Percentiles rank a stretch among this genome's conserved stretches.
These are phyloP conservation scores for Dipodomys spectabilis DNA, from an alignment of 2,113 vertebrate genomes.

Conservation along the genomic window DNA sequence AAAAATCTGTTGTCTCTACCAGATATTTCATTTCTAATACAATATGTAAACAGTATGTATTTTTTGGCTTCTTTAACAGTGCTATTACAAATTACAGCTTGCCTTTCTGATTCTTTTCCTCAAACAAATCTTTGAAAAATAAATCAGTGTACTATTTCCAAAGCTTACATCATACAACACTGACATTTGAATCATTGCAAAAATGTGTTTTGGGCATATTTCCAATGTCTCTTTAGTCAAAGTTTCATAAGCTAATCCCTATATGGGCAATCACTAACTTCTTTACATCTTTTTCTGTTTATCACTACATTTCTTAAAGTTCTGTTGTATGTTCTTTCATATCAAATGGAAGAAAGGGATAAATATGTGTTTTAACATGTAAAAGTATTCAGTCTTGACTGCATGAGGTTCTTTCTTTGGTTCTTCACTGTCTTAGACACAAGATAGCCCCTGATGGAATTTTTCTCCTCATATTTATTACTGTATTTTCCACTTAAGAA, in stretches of 20 bases:
- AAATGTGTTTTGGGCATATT: constrained; percentile 73
- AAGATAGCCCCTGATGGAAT: background rate
- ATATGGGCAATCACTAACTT: constrained; percentile 36
- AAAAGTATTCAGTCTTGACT: background rate
- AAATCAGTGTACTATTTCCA: constrained; percentile 58
- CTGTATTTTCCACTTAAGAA: background rate
- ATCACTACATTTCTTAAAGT: background rate
- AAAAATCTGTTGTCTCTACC: constrained; percentile 1
- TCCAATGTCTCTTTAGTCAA: constrained; percentile 56
- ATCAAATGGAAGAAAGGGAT: constrained; percentile 9
- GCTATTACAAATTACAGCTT: constrained; percentile 56
- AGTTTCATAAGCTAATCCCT: constrained; percentile 64
- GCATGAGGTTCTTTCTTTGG: background rate
- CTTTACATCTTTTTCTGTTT: constrained; percentile 52
- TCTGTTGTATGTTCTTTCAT: background rate
- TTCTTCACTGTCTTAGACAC: background rate
- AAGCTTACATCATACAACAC: constrained; percentile 61
- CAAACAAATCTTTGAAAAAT: constrained; percentile 68
- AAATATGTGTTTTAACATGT: background rate
- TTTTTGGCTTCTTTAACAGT: constrained; percentile 50
- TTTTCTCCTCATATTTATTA: background rate
- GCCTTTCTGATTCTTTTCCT: constrained; percentile 57
- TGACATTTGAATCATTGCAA: constrained; percentile 72
- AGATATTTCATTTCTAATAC: constrained; percentile 61
- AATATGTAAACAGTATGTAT: constrained; percentile 46